These are phyloP conservation scores for Periparus ater DNA, from an alignment of 2,797 vertebrate genomes.

Conservation along the genomic window DNA sequence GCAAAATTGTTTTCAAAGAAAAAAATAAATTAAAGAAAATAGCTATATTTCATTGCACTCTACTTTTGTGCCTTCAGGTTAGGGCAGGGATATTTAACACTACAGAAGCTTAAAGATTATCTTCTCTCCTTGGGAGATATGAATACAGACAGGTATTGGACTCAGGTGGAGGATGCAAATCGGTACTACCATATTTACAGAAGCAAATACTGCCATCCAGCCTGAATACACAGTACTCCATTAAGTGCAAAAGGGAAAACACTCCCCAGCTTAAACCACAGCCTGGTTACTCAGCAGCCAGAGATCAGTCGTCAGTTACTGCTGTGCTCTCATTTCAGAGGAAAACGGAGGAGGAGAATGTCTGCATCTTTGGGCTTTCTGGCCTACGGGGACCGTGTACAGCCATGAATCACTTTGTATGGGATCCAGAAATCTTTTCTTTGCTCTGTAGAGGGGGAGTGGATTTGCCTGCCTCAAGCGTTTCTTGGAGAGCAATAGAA, in stretches of 20 bases:
- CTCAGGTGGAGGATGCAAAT: neutral
- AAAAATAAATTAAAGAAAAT: slow-evolving; percentile 53
- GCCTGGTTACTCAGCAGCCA: slow-evolving; percentile 34
- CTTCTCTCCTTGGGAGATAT: slow-evolving; percentile 68
- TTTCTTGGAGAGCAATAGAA: neutral
- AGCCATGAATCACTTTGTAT: neutral
- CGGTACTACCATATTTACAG: neutral
- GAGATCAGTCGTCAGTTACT: neutral
- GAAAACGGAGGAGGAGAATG: neutral
- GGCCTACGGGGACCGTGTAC: neutral
- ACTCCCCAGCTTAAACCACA: slow-evolving; percentile 18
- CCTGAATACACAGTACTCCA: neutral
- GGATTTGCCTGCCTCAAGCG: neutral
- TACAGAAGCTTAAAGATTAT: slow-evolving; percentile 28
- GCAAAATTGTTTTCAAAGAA: slow-evolving; percentile 22
- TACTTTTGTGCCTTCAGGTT: slow-evolving; percentile 13
- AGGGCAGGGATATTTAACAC: slow-evolving; percentile 17
- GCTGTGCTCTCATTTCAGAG: slow-evolving; percentile 18
- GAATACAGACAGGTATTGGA: neutral
- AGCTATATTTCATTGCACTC: slow-evolving; percentile 42
- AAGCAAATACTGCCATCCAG: slow-evolving; percentile 29
- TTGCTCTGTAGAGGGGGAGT: neutral
- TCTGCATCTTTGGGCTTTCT: slow-evolving; percentile 34
- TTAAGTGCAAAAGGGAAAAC: slow-evolving; percentile 44
- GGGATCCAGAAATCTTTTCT: slow-evolving; percentile 28